Evolutionary conservation across 2,113 vertebrate genomes (phyloP), one percentile per base, ranked within the genome.

Genomic region (Sylvilagus bachmani): DNA sequence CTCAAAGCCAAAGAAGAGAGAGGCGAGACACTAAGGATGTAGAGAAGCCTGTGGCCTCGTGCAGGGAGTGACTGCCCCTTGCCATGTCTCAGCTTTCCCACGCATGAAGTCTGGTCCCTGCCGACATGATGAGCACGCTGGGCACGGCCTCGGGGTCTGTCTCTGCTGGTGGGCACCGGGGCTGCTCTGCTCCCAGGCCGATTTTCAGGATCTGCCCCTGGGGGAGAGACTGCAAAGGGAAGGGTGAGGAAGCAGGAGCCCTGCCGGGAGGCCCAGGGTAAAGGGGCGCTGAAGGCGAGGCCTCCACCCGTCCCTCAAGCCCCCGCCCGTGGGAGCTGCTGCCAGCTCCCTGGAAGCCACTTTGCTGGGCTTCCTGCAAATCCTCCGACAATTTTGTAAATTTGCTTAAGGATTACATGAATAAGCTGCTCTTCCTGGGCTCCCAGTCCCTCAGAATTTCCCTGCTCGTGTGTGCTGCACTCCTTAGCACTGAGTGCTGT

Each of bases 371-470:
- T 96, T 81, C 91, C 73, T 94, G 80, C 78, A 97, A 97, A 95
- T 96, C 94, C 91, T 90, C 94, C 44, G 93, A 95, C 73, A 71
- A 71, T 93, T 96, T 81, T 96, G 96, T 90, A 94, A 94, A 95
- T 97, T 97, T 97, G 95, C 82, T 97, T 96, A 91, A 95, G 97
- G 97, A 97, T 97, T 97, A 95, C 84, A 96, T 94, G 62, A 97
- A 94, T 95, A 91, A 84, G 64, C 89, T 36, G 62, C 87, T 96
- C 71, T 51, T 93, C 79, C 87, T 93, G 36, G 73, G 86, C 71
- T 91, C 79, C 89, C 33, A 10, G 16, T 49, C 17, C 10, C 5
- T 86, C 9, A 1, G 31, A 22, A 66, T 16, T 24, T 38, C 9
- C 31, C 3, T 80, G 5, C 21, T 38, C 14, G 77, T 2, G 9